Conservation (phyloP, 2,113 vertebrate species). For the Cheirogaleus medius region DNA sequence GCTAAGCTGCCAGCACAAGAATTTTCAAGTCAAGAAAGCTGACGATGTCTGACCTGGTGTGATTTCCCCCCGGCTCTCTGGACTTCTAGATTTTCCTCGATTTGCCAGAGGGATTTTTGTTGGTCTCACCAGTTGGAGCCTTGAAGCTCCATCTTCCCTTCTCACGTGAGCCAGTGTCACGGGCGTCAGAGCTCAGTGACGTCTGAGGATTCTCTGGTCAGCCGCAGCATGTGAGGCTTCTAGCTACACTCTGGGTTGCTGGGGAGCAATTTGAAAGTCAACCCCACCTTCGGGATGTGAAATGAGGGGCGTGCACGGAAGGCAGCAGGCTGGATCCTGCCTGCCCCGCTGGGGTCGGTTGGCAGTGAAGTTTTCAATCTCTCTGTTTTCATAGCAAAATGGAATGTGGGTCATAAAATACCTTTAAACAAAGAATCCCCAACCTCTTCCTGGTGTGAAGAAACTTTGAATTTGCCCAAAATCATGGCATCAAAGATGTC, state of each 20-base stretch:
- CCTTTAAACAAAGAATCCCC: neutral
- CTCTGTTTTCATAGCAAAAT: neutral
- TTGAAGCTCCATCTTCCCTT: neutral
- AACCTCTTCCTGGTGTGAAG: neutral
- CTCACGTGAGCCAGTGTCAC: neutral
- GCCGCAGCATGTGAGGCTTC: neutral
- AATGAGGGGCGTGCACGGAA: neutral
- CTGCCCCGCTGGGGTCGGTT: fast-evolving
- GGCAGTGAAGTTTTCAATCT: neutral
- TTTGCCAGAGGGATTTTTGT: neutral
- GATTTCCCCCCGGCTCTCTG: neutral
- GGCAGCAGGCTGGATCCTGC: neutral
- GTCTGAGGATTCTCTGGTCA: neutral
- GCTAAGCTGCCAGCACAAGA: neutral
- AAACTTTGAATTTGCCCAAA: neutral
- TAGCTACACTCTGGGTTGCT: neutral
- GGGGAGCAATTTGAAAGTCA: neutral
- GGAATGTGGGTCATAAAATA: neutral
- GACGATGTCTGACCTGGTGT: neutral
- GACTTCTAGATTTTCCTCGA: neutral
- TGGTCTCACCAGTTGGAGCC: neutral
- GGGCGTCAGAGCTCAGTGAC: no score
- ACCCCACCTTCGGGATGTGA: neutral
- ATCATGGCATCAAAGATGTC: neutral
- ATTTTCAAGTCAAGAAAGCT: neutral